Evolutionary conservation across 2,797 vertebrate species (phyloP).

Genomic region (Scyliorhinus canicula): DNA sequence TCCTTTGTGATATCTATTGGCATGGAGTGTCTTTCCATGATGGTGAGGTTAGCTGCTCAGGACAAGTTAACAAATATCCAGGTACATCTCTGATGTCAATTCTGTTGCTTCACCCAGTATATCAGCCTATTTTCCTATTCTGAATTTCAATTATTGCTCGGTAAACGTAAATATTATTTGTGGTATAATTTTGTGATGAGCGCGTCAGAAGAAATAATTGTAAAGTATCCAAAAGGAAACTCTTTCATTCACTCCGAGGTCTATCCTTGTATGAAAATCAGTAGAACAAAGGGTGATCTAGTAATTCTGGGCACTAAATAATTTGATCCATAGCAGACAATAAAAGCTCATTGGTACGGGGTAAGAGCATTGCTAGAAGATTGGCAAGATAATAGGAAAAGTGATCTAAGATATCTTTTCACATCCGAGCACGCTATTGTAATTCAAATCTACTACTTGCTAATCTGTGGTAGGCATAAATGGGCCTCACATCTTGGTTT

Average conservation of each 20-base stretch:
- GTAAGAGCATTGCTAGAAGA: no score
- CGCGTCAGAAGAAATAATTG: background rate
- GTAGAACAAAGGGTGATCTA: background rate
- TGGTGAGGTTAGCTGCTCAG: slow-evolving; percentile 77
- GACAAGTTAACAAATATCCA: slow-evolving; percentile 98
- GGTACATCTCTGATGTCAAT: slow-evolving; percentile 60
- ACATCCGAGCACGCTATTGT: no score
- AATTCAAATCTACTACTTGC: no score
- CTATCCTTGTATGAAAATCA: background rate
- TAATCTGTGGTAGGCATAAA: no score
- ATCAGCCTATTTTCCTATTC: background rate
- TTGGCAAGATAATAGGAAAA: no score
- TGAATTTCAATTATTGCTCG: background rate
- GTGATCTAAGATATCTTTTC: no score
- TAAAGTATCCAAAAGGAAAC: background rate
- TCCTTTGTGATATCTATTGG: slow-evolving; percentile 95
- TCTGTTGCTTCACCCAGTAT: background rate
- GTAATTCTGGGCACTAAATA: background rate
- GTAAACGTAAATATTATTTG: background rate
- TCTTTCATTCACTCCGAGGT: background rate
- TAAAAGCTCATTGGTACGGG: no score
- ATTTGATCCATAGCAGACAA: background rate
- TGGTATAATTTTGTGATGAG: background rate
- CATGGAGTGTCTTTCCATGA: slow-evolving; percentile 93
- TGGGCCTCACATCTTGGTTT: no score